Evolutionary conservation across 2,888 invertebrate genomes (phyloP), one percentile per base, ranked within the genome.

Genomic region (Ennomos erosarius): DNA sequence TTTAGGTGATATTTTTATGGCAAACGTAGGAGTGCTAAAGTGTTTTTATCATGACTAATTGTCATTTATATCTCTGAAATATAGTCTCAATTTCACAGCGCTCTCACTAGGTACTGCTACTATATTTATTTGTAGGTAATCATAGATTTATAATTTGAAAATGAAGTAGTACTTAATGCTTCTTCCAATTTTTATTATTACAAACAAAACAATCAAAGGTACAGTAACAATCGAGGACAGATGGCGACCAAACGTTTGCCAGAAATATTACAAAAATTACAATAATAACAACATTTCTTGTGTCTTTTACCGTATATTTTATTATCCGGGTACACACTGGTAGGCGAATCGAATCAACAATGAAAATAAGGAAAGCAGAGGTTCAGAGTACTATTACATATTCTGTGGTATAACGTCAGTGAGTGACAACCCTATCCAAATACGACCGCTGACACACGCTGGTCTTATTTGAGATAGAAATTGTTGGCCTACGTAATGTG

Each of bases 401-500:
- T 16, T 16, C 16, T 16, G 16, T 16, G 3, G 16, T 3, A 16
- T 1, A 36, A 49, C 33, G 45, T 40, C 47, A 44, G 44, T 35
- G 43, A 45, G 55, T 56, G 64, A 55, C 64, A 64, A 43, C 64
- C 60, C 64, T 60, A 36, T 52, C 10, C 47, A 60, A 55, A 55
- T 55, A 60, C 55, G 51, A 52, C 55, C 39, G 38, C 35, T 38
- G 35, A 47, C 57, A 55, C 62, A 58, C 39, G 38, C 35, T 42
- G 35, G 50, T 59, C 57, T 64, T 63, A 66, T 62, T 62, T 12
- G 62, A 64, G 65, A 58, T 59, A 55, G 59, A 55, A 65, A 63
- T 63, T 57, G 65, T 61, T 51, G 59, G 55, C 56, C 50, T 51
- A 36, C 26, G 57, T 52, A 62, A 64, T 64, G 55, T 52, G 55